These are phyloP conservation scores for Litoditis marina DNA, from an alignment of 2,888 invertebrate species.

Conservation along the genomic window DNA sequence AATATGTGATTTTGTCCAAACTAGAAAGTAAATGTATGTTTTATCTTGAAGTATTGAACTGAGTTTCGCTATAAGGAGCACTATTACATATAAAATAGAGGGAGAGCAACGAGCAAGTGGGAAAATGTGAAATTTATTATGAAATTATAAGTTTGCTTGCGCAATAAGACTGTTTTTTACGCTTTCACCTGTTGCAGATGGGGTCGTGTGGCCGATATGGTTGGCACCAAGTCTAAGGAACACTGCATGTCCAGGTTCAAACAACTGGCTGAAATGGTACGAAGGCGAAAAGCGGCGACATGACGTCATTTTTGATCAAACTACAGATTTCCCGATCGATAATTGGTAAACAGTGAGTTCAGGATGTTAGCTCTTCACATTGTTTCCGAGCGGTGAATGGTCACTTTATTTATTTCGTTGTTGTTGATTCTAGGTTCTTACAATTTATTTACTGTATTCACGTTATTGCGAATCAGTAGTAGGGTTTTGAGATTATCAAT, in stretches of 20 bases:
- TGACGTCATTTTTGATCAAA: slow-evolving; percentile 2
- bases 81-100: no score
- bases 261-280: slow-evolving; percentile 38
- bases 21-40: no score
- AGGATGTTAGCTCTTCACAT: no score
- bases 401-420: no score
- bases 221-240: slow-evolving; percentile 70
- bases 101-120: background rate
- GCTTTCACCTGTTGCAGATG: slow-evolving; percentile 71
- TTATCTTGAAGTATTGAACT: no score
- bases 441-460: no score
- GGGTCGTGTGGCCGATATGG: slow-evolving; percentile 83
- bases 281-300: slow-evolving; percentile 26
- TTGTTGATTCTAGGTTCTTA: no score
- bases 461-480: no score
- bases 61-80: no score
- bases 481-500: no score
- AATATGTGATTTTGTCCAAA: no score
- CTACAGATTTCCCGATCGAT: background rate
- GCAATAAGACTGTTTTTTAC: background rate
- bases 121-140: background rate
- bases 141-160: background rate
- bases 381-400: no score
- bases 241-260: slow-evolving; percentile 47
- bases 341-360: background rate